phyloP scores from a whole-genome alignment of 2,113 vertebrate species.

The Naja naja region DNA sequence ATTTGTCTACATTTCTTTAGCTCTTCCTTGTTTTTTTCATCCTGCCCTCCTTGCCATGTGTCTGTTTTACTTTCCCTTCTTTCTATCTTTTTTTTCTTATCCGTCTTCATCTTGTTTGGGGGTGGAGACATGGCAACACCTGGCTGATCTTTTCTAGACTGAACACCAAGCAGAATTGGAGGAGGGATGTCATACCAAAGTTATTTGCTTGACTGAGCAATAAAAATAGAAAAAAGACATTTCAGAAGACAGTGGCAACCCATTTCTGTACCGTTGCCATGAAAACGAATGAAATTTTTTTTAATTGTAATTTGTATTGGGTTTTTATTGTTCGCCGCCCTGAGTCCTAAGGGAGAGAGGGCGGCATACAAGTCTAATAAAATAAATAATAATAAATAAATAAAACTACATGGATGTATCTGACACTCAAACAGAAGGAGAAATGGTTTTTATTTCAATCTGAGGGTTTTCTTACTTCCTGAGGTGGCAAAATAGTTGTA shows the following conservation, averaged over 20 bases:
- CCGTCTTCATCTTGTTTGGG: neutral
- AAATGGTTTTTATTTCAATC: neutral
- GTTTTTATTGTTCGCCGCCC: too few relatives aligned
- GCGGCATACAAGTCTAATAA: too few relatives aligned
- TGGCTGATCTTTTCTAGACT: neutral
- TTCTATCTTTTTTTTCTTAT: neutral
- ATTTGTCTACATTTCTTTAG: neutral
- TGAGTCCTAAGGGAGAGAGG: too few relatives aligned
- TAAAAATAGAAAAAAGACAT: neutral
- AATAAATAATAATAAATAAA: too few relatives aligned
- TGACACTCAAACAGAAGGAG: neutral
- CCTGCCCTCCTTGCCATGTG: neutral
- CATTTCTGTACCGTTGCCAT: neutral
- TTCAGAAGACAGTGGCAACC: neutral
- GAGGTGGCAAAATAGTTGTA: neutral
- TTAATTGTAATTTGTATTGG: too few relatives aligned
- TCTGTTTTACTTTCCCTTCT: neutral
- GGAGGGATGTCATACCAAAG: neutral
- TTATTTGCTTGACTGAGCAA: neutral
- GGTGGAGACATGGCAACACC: neutral
- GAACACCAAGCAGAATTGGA: neutral
- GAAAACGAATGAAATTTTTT: too few relatives aligned
- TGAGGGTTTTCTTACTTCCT: neutral
- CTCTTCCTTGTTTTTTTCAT: neutral
- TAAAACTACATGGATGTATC: neutral